Base-by-base conservation (phyloP, 2,888 invertebrate genomes). In the Melanargia galathea region DNA sequence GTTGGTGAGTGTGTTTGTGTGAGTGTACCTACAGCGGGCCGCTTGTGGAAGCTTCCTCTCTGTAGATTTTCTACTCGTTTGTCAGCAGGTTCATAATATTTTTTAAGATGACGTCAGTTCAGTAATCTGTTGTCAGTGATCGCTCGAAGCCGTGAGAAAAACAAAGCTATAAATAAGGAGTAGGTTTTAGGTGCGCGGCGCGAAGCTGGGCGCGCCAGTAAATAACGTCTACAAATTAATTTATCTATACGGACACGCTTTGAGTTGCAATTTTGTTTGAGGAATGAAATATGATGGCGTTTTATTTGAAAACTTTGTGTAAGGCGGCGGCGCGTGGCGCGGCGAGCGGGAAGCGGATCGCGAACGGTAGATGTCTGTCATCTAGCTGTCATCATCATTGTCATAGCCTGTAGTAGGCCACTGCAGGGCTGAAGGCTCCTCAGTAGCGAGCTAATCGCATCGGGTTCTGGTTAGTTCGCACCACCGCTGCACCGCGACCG, bases 151-250 rank as follows among this genome's bases (percentile, higher is more conserved):
- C 16, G 40, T 40, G 40, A 40, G 40, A 40, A 40, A 40, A 40
- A 40, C 40, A 40, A 40, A 40, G 16, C 40, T 40, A 40, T 40
- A 40, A 40, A 40, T 40, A 16, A 40, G 40, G 16, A 40, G 40
- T 40, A 16, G 16, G 40, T 16, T 16, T 40, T 16, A 40, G 38
- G 13, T 8, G 40, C 40, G 40, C n/a, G 38, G 40, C 40, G 40
- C 16, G 40, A 11, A 13, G 16, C 38, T 3, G 35, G 35, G n/a
- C 38, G 38, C 5, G 38, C 6, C 40, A 13, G 16, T 40, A 35
- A 35, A 40, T 16, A 16, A 16, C 40, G 40, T 16, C n/a, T 35
- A 35, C 35, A n/a, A 35, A 35, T 35, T 16, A 16, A 40, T 40
- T 40, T 16, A 40, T 40, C 40, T 40, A 7, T 40, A 16, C 40